Evolutionary conservation across 1,140 invertebrate species (phyloP).

Genomic region (Helicoverpa armigera): DNA sequence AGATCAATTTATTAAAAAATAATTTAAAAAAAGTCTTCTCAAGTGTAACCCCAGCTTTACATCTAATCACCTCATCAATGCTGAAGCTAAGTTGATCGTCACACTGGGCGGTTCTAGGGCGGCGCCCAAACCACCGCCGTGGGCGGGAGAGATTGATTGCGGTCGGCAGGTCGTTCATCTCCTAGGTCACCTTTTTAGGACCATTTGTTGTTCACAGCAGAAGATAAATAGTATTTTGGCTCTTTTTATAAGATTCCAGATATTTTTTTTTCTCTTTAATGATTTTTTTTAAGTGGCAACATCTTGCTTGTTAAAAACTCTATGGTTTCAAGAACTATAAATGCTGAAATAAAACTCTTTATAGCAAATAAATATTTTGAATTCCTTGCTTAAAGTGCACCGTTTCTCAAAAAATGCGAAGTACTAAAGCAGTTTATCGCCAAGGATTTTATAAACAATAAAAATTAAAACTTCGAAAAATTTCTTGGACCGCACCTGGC

Average conservation of each 20-base stretch:
- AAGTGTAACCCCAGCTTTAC: background rate
- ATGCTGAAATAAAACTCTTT: background rate
- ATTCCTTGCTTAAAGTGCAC: background rate
- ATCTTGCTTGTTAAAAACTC: too few relatives aligned
- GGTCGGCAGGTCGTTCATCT: slow-evolving; percentile 38
- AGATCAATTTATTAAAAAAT: too few relatives aligned
- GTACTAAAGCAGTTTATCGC: background rate
- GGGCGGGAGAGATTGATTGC: slow-evolving; percentile 52
- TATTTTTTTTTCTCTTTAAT: background rate
- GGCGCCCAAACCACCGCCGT: slow-evolving; percentile 46
- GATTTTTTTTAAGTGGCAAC: background rate
- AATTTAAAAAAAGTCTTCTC: background rate
- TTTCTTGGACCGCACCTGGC: slow-evolving; percentile 1
- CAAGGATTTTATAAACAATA: slow-evolving; percentile 20
- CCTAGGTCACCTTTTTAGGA: slow-evolving; percentile 33
- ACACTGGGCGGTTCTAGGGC: slow-evolving; percentile 49
- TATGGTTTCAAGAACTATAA: background rate
- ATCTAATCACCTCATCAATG: slow-evolving; percentile 27
- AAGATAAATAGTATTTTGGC: slow-evolving; percentile 8
- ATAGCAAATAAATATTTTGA: background rate
- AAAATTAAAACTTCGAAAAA: background rate
- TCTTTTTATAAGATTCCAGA: background rate
- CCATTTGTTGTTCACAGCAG: slow-evolving; percentile 21
- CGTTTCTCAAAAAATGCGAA: background rate
- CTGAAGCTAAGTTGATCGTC: slow-evolving; percentile 26